phyloP scores from a whole-genome alignment of 1,140 invertebrate species.

The Eciton burchellii region DNA sequence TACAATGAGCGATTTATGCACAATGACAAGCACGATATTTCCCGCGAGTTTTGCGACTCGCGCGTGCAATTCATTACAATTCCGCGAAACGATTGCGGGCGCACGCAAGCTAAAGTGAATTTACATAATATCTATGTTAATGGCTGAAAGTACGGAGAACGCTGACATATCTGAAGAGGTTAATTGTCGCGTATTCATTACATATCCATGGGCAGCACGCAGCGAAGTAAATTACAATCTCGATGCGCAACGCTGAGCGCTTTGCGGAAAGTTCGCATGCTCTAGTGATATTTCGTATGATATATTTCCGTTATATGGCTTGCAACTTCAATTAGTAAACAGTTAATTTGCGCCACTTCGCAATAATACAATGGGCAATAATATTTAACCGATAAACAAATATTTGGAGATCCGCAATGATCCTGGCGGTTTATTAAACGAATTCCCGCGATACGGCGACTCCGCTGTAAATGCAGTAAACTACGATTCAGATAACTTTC shows the following conservation, averaged over 20 bases:
- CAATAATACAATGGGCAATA: not conserved
- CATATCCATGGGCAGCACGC: slow-evolving; percentile 37
- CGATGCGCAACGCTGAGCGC: slow-evolving; percentile 14
- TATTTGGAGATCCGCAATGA: slow-evolving; percentile 1
- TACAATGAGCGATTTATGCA: not conserved
- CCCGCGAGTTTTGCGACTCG: not conserved
- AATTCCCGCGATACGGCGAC: not conserved
- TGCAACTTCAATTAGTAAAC: slow-evolving; percentile 24
- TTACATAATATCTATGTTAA: slow-evolving; percentile 56
- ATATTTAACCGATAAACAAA: not conserved
- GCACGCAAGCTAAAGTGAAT: slow-evolving; percentile 13
- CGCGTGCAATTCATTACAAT: slow-evolving; percentile 19
- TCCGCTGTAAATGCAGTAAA: not conserved
- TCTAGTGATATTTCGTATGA: slow-evolving; percentile 34
- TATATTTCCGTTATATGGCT: slow-evolving; percentile 14
- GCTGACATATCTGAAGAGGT: slow-evolving; percentile 40
- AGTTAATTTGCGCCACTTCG: slow-evolving; percentile 21
- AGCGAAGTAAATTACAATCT: slow-evolving; percentile 43
- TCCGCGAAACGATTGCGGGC: slow-evolving; percentile 18
- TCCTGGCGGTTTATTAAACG: not conserved
- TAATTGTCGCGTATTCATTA: slow-evolving; percentile 55
- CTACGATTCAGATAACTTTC: not conserved
- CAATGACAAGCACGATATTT: not conserved
- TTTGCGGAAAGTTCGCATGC: slow-evolving; percentile 31
- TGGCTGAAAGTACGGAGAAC: slow-evolving; percentile 19